Evolutionary conservation across 1,140 invertebrate genomes (phyloP), one percentile per base, ranked within the genome.

Genomic region (Steinernema khuongi): DNA sequence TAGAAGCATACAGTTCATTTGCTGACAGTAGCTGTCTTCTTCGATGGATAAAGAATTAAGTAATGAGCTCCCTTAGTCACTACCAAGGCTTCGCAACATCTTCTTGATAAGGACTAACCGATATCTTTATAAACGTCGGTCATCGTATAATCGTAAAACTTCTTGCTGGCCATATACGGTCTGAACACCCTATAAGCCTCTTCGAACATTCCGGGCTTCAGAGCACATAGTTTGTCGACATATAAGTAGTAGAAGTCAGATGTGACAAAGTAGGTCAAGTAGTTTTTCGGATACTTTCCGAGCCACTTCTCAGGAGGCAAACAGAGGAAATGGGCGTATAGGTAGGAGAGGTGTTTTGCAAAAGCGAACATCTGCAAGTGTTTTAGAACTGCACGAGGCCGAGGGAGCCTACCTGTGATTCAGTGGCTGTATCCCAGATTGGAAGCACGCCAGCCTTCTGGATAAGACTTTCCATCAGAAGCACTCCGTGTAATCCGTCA

Each of bases 381-480:
- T n/a, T n/a, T n/a, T n/a, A n/a, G n/a, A n/a, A n/a, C n/a, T n/a
- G n/a, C n/a, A n/a, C n/a, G n/a, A n/a, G n/a, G n/a, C n/a, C n/a
- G n/a, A n/a, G 19, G 26, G 26, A 11, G 14, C 14, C 26, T 7
- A 60, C 50, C 50, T 60, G 50, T 22, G 14, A 4, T 4, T 7
- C 4, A 22, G 7, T 60, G 50, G 2, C 7, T 11, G 14, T 22
- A 22, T 4, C 19, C 50, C 22, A 11, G 22, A 71, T 31, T 26
- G 70, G 43, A 44, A 2, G 22, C 2, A 68, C 4, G 18, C 60
- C 70, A 1, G 30, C 70, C 60, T 29, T 1, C n/a, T 22, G 2
- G 22, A 44, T 22, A n/a, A 71, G 26, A 30, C 70, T 71, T 30
- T 71, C 70, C 70, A 71, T 71, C 33, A 71, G 32, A 1, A 71